phyloP scores from a whole-genome alignment of 1,140 invertebrate genomes.

The Cryptotermes secundus region DNA sequence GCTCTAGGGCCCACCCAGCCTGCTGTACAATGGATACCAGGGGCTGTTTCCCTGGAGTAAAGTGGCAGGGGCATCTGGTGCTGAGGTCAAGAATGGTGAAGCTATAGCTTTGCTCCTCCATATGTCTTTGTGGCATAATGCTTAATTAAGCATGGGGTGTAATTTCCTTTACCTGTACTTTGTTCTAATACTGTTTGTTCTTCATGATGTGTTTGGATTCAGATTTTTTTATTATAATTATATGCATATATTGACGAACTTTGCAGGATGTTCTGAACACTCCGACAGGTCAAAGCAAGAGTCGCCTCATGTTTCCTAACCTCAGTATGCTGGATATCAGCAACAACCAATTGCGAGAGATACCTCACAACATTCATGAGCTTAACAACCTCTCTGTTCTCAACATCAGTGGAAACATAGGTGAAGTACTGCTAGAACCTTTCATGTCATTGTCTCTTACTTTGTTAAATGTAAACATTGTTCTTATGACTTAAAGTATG shows the following conservation, averaged over 20 bases:
- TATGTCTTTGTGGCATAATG: too few relatives aligned
- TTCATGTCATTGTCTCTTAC: neutral
- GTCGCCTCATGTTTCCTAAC: constrained; percentile 84
- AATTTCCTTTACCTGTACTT: too few relatives aligned
- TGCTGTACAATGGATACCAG: too few relatives aligned
- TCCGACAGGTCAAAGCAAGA: constrained; percentile 46
- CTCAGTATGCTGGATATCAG: constrained; percentile 94
- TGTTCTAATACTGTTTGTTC: too few relatives aligned
- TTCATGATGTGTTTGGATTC: too few relatives aligned
- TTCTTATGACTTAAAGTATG: neutral
- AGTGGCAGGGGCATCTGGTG: too few relatives aligned
- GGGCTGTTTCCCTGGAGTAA: too few relatives aligned
- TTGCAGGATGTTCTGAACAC: constrained; percentile 27
- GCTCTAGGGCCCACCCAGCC: too few relatives aligned
- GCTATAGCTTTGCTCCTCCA: too few relatives aligned
- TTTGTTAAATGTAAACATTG: neutral
- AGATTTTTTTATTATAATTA: too few relatives aligned
- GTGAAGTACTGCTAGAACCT: constrained; percentile 45
- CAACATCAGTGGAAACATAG: constrained; percentile 85
- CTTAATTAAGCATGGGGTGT: too few relatives aligned
- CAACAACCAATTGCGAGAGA: constrained; percentile 77
- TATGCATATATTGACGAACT: neutral
- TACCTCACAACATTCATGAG: constrained; percentile 84
- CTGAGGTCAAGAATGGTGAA: too few relatives aligned
- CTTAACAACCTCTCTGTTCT: constrained; percentile 88